phyloP scores from a whole-genome alignment of 2,797 vertebrate genomes.

The Mycteria americana region DNA sequence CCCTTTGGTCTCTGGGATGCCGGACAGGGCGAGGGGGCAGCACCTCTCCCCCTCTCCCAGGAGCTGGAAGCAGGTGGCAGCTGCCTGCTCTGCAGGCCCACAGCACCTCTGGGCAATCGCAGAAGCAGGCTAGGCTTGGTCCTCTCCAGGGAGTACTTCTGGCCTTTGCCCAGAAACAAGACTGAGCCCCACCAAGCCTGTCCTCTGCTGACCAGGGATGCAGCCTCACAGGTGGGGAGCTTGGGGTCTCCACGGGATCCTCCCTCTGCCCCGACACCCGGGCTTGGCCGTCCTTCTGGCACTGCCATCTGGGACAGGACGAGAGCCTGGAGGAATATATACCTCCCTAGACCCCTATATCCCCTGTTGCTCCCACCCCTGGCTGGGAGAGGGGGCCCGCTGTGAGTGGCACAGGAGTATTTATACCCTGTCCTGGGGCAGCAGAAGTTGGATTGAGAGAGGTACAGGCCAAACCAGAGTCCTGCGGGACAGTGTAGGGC shows the following conservation, averaged over 20 bases:
- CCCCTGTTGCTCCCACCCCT: neutral
- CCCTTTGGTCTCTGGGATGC: neutral
- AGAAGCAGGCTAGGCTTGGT: neutral
- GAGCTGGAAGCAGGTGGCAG: neutral
- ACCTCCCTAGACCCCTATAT: too few species aligned
- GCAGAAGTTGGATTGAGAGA: accelerated
- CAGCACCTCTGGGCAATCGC: accelerated
- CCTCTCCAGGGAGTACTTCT: neutral
- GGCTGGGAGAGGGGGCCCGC: neutral
- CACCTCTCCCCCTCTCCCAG: neutral
- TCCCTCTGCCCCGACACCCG: accelerated
- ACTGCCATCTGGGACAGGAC: neutral
- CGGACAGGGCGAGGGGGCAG: neutral
- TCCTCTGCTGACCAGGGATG: neutral
- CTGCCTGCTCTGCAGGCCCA: neutral
- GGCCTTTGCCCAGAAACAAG: neutral
- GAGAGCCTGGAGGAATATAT: neutral
- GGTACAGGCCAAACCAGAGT: neutral
- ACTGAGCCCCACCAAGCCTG: neutral
- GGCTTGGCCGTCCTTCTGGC: neutral
- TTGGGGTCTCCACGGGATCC: neutral
- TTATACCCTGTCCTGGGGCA: neutral
- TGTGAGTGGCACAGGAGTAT: neutral
- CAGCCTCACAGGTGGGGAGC: neutral
- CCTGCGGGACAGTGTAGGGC: accelerated